Evolutionary conservation across 2,113 vertebrate species (phyloP).

Genomic region (Colaptes auratus): DNA sequence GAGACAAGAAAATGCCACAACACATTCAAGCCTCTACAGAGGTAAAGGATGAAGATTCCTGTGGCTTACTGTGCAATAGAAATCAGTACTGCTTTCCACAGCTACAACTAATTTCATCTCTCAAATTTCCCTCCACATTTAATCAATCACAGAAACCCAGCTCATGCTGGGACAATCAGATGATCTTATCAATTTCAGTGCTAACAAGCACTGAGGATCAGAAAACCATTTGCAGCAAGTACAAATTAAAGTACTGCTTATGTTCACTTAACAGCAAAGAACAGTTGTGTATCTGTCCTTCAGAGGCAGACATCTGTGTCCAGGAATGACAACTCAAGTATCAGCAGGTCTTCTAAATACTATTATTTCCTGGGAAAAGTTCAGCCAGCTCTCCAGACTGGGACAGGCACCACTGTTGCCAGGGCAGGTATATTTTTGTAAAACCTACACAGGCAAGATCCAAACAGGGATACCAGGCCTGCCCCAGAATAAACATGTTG

Average conservation of each 20-base stretch:
- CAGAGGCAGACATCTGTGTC: not conserved
- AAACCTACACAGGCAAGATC: not conserved
- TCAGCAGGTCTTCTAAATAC: not conserved
- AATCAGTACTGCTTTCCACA: not conserved
- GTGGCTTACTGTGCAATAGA: not conserved
- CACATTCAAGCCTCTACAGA: not conserved
- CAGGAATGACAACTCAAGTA: not conserved
- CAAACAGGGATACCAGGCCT: not conserved
- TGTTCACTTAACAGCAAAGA: not conserved
- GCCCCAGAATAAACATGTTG: not conserved
- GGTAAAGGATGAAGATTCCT: not conserved
- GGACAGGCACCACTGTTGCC: not conserved
- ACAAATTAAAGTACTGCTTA: not conserved
- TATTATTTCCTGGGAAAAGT: not conserved
- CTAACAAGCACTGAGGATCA: not conserved
- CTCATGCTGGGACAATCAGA: slow-evolving; percentile 19
- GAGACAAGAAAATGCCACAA: slow-evolving; percentile 5
- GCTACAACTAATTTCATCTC: not conserved
- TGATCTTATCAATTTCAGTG: slow-evolving; percentile 7
- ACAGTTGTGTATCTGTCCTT: not conserved
- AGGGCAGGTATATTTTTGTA: not conserved
- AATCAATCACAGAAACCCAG: not conserved
- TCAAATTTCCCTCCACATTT: slow-evolving; percentile 23
- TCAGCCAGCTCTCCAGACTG: not conserved
- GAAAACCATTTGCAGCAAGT: not conserved